Conservation (phyloP, 2,113 vertebrate species). For the Narcine bancroftii region DNA sequence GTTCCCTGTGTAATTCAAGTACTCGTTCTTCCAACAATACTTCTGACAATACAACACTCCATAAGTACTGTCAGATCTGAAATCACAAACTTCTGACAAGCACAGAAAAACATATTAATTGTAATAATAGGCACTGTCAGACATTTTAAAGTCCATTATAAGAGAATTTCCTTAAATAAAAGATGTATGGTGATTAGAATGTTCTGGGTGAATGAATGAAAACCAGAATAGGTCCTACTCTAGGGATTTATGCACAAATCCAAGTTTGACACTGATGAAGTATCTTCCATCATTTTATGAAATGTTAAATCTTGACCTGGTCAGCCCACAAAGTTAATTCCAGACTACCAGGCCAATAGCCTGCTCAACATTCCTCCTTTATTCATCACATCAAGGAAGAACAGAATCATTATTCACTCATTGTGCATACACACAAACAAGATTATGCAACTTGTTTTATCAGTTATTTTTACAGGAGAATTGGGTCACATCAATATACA, state of each 20-base stretch:
- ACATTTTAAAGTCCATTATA: constrained; percentile 3
- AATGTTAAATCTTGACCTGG: not conserved
- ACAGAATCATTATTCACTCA: not conserved
- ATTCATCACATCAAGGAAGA: not conserved
- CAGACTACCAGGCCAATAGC: not conserved
- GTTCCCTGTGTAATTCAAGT: not conserved
- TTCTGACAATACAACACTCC: constrained; percentile 12
- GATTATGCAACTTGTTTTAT: too few species aligned
- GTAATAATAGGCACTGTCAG: too few species aligned
- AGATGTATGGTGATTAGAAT: not conserved
- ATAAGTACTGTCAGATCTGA: not conserved
- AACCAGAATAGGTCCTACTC: not conserved
- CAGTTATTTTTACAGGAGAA: not conserved
- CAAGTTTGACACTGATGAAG: not conserved
- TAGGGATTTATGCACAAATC: not conserved
- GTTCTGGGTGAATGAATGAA: not conserved
- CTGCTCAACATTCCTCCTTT: not conserved
- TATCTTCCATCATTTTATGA: not conserved
- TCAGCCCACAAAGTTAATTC: not conserved
- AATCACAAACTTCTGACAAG: not conserved
- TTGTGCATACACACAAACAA: not conserved
- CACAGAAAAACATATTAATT: too few species aligned
- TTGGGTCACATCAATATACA: too few species aligned
- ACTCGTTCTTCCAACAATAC: not conserved
- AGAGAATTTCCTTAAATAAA: not conserved